Evolutionary conservation across 2,888 invertebrate species (phyloP).

Genomic region (Meloe dianella): DNA sequence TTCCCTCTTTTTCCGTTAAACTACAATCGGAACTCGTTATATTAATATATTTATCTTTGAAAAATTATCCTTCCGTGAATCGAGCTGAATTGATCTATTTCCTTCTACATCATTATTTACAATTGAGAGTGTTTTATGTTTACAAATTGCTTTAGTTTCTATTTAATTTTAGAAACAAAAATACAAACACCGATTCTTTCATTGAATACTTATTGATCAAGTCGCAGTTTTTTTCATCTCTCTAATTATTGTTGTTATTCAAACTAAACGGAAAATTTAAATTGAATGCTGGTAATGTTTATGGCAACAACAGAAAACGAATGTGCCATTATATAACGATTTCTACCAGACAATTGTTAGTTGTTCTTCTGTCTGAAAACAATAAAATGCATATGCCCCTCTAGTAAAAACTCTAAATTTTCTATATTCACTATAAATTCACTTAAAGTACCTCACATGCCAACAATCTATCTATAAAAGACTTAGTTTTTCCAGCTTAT

Average conservation of each 20-base stretch:
- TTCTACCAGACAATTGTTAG: slow-evolving; percentile 32
- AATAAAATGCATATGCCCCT: slow-evolving; percentile 37
- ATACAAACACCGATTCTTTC: no score
- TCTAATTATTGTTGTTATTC: slow-evolving; percentile 10
- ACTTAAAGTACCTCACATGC: background rate
- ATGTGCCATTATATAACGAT: slow-evolving; percentile 29
- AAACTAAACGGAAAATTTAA: slow-evolving; percentile 19
- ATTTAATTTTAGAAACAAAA: no score
- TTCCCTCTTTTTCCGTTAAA: slow-evolving; percentile 29
- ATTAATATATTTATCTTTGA: slow-evolving; percentile 51
- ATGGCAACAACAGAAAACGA: slow-evolving; percentile 24
- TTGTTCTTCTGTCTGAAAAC: slow-evolving; percentile 25
- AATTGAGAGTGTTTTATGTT: background rate
- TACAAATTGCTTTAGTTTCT: no score
- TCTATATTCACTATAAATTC: slow-evolving; percentile 4
- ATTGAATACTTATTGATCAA: no score
- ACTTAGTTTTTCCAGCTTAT: no score
- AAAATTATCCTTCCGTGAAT: slow-evolving; percentile 24
- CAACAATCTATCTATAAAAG: no score
- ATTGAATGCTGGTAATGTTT: slow-evolving; percentile 24
- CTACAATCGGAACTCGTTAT: slow-evolving; percentile 48
- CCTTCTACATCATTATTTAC: slow-evolving; percentile 14
- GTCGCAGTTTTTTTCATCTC: no score
- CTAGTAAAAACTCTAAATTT: slow-evolving; percentile 30
- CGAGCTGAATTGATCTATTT: slow-evolving; percentile 13